Conservation (phyloP, 2,888 invertebrate species). For the Eristalinus aeneus region DNA sequence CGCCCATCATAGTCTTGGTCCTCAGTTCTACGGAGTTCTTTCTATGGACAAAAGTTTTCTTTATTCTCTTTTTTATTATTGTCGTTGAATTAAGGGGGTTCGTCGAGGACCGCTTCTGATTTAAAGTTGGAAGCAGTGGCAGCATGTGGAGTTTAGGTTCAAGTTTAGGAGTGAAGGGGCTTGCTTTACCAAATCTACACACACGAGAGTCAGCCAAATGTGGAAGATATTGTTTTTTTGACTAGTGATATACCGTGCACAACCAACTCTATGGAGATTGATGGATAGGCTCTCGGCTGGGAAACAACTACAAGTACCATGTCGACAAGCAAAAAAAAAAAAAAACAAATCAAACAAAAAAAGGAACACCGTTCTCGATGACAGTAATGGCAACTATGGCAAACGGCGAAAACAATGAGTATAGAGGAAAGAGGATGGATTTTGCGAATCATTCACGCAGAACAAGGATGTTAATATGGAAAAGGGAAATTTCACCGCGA, state of each 20-base stretch:
- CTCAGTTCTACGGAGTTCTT: not conserved
- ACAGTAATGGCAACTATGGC: not conserved
- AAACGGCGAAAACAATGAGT: not conserved
- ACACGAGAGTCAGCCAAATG: conserved; percentile 2
- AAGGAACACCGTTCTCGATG: not conserved
- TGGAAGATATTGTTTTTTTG: conserved; percentile 43
- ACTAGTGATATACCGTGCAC: conserved; percentile 15
- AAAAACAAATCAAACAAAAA: no score
- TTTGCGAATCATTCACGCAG: conserved; percentile 45
- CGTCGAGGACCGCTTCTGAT: not conserved
- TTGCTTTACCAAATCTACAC: conserved; percentile 45
- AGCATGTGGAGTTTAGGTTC: conserved; percentile 32
- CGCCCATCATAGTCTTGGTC: not conserved
- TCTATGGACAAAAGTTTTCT: not conserved
- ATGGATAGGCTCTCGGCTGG: not conserved
- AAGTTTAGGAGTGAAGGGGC: conserved; percentile 55
- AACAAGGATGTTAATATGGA: conserved; percentile 52
- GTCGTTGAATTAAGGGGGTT: no score
- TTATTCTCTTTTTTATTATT: not conserved
- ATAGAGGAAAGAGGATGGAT: conserved; percentile 26
- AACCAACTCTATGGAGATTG: not conserved
- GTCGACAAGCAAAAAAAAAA: not conserved
- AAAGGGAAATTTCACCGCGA: conserved; percentile 25
- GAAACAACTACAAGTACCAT: not conserved
- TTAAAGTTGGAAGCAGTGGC: conserved; percentile 15